Evolutionary conservation across 2,797 vertebrate species (phyloP).

Genomic region (Gephyroberyx darwinii): DNA sequence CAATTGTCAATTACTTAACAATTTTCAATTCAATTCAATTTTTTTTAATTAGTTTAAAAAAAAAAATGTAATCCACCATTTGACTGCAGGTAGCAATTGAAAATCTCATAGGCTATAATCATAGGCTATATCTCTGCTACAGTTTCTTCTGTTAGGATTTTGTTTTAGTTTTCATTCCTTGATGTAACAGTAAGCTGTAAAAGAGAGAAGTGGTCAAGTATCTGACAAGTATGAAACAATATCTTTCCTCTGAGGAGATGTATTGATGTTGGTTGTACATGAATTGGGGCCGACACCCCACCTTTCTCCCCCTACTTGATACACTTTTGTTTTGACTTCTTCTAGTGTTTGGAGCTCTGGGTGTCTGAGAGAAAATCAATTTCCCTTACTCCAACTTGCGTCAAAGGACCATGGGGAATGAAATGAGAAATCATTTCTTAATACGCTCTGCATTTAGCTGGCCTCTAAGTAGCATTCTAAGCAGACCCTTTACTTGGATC

Average conservation of each 20-base stretch:
- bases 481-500: background rate
- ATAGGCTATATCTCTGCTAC: too few relatives aligned
- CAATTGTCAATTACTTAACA: constrained; percentile 27
- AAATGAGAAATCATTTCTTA: constrained; percentile 37
- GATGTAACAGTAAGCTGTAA: background rate
- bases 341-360: constrained; percentile 29
- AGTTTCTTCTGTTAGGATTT: too few relatives aligned
- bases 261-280: constrained; percentile 20
- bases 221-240: background rate
- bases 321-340: constrained; percentile 35
- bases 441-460: constrained; percentile 44
- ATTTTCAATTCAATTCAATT: constrained; percentile 21
- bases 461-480: background rate
- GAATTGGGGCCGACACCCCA: constrained; percentile 1
- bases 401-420: constrained; percentile 33
- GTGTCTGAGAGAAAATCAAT: constrained; percentile 48
- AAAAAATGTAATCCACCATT: too few relatives aligned
- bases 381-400: constrained; percentile 33
- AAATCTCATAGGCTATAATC: too few relatives aligned
- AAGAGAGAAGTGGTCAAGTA: background rate
- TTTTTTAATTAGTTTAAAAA: too few relatives aligned
- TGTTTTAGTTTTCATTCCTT: constrained; percentile 9
- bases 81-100: too few relatives aligned
- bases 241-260: constrained; percentile 33
- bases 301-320: constrained; percentile 29